These are phyloP conservation scores for Gerris buenoi DNA, from an alignment of 1,140 invertebrate genomes.

Conservation along the genomic window DNA sequence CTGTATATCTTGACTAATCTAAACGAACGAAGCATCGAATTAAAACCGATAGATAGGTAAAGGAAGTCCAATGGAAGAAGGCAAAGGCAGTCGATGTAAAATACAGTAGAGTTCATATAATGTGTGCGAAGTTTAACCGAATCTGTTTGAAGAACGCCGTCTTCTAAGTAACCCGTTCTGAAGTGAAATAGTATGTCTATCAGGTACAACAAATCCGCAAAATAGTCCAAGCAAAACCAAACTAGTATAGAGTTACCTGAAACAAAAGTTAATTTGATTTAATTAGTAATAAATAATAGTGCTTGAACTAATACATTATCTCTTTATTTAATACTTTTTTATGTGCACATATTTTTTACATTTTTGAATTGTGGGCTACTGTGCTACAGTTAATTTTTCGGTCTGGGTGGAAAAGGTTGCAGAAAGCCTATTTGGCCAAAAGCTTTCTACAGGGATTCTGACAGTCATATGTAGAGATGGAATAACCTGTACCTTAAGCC, in stretches of 20 bases:
- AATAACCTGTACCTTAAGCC: too few species aligned
- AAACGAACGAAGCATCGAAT: slow-evolving; percentile 90
- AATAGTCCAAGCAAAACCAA: slow-evolving; percentile 95
- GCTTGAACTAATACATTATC: too few species aligned
- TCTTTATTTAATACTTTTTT: too few species aligned
- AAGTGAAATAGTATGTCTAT: slow-evolving; percentile 95
- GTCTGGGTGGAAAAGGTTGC: too few species aligned
- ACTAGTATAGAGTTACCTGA: slow-evolving; percentile 73
- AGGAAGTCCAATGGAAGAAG: slow-evolving; percentile 93
- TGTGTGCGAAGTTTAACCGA: slow-evolving; percentile 80
- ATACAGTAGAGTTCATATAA: slow-evolving; percentile 97
- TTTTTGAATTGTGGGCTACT: too few species aligned
- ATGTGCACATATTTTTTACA: too few species aligned
- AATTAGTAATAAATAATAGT: too few species aligned
- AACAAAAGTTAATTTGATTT: too few species aligned
- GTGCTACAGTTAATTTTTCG: too few species aligned
- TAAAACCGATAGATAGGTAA: slow-evolving; percentile 94
- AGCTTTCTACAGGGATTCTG: too few species aligned
- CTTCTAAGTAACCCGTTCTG: slow-evolving; percentile 88
- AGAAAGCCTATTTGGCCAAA: too few species aligned
- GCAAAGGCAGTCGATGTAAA: slow-evolving; percentile 97
- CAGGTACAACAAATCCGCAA: slow-evolving; percentile 89
- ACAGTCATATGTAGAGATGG: too few species aligned
- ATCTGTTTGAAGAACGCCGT: slow-evolving; percentile 92
- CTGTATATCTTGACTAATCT: slow-evolving; percentile 91